Evolutionary conservation across 2,113 vertebrate species (phyloP).

Genomic region (Chaetorhynchus papuensis): DNA sequence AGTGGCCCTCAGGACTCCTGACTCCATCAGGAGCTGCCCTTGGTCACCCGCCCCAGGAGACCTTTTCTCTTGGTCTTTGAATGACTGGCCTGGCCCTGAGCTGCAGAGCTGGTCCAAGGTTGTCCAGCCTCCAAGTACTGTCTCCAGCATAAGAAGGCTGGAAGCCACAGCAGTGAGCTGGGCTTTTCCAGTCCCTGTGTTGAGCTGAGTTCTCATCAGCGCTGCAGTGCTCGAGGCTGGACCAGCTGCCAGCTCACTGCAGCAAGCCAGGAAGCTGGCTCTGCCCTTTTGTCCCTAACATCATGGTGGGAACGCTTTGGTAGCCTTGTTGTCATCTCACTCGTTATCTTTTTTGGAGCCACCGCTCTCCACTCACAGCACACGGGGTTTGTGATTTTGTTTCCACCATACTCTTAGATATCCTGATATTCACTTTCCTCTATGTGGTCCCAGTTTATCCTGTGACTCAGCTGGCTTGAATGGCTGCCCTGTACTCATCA

Average conservation of each 20-base stretch:
- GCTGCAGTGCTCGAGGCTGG: rapidly evolving
- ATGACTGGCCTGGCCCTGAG: neutral
- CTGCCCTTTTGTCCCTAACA: neutral
- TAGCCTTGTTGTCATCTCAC: neutral
- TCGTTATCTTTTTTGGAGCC: neutral
- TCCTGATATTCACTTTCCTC: neutral
- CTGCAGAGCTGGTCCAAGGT: neutral
- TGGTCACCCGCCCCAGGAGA: neutral
- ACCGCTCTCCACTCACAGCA: neutral
- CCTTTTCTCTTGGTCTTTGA: neutral
- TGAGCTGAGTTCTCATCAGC: neutral
- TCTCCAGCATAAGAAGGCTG: neutral
- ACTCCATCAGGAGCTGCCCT: neutral
- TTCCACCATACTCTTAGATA: neutral
- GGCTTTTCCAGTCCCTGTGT: neutral
- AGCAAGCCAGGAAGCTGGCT: neutral
- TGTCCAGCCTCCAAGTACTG: neutral
- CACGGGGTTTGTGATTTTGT: neutral
- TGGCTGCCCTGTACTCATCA: neutral
- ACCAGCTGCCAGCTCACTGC: neutral
- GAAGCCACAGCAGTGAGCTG: neutral
- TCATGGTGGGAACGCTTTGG: neutral
- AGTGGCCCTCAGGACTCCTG: neutral
- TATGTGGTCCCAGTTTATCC: neutral
- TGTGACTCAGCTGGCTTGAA: neutral